Evolutionary conservation across 2,113 vertebrate species (phyloP).

Genomic region (Thunnus thynnus): DNA sequence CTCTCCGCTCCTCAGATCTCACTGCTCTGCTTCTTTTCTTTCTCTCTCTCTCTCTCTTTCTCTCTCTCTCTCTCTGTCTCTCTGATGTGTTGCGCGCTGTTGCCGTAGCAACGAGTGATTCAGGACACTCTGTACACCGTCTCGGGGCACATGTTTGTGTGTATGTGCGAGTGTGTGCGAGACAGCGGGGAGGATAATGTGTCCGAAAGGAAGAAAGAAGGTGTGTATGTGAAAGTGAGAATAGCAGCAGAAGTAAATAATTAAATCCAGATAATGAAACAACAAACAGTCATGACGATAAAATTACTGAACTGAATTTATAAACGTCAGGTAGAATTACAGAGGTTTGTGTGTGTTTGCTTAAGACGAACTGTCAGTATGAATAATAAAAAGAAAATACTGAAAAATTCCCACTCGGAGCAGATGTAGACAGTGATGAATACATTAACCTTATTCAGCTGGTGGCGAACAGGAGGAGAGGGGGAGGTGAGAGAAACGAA

Average conservation of each 20-base stretch:
- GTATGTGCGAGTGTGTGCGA: background rate
- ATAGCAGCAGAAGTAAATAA: constrained; percentile 35
- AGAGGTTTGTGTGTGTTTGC: background rate
- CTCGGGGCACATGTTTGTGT: background rate
- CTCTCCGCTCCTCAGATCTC: constrained; percentile 52
- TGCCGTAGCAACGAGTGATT: constrained; percentile 80
- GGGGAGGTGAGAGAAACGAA: constrained; percentile 26
- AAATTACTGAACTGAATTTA: background rate
- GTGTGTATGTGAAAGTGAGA: constrained; percentile 27
- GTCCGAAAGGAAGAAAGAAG: constrained; percentile 30
- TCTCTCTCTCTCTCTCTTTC: constrained; percentile 4
- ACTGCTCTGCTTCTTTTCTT: constrained; percentile 24
- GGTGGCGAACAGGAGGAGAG: constrained; percentile 17
- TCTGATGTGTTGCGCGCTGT: constrained; percentile 77
- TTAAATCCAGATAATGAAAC: constrained; percentile 26
- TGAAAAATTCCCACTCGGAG: background rate
- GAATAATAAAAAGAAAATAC: background rate
- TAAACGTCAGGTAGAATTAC: background rate
- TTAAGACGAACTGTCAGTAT: background rate
- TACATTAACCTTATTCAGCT: constrained; percentile 52
- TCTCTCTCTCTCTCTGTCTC: constrained; percentile 31
- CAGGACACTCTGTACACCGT: constrained; percentile 73
- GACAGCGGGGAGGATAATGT: constrained; percentile 9
- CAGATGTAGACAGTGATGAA: constrained; percentile 18
- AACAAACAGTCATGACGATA: background rate